phyloP scores from a whole-genome alignment of 2,888 invertebrate species.

The Ichneumoninae sp. region DNA sequence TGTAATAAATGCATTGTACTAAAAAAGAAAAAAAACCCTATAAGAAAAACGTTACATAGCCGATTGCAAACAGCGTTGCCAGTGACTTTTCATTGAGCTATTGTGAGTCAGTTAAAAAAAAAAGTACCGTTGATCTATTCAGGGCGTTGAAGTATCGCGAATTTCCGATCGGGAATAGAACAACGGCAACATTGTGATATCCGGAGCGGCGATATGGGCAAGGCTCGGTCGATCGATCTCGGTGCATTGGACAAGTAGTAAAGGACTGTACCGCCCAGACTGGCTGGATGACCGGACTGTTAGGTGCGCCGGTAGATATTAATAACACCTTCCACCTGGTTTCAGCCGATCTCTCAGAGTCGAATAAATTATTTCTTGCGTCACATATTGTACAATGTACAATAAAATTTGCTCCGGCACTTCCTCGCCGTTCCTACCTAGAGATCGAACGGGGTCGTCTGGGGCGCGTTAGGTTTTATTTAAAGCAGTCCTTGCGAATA shows the following conservation, averaged over 20 bases:
- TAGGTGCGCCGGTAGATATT: constrained; percentile 30
- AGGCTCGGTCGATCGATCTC: constrained; percentile 4
- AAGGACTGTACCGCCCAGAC: not conserved
- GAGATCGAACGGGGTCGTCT: not conserved
- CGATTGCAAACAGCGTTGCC: not conserved
- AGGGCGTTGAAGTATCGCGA: not conserved
- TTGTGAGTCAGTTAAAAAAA: not conserved
- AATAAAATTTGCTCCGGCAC: constrained; percentile 1
- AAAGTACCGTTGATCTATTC: not conserved
- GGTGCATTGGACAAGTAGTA: not conserved
- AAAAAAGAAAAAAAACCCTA: too few species aligned
- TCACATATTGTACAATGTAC: not conserved
- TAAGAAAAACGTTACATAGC: not conserved
- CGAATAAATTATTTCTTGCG: constrained; percentile 2
- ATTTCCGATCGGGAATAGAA: not conserved
- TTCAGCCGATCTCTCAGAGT: not conserved
- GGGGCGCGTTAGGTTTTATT: not conserved
- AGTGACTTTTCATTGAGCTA: not conserved
- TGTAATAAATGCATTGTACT: not conserved
- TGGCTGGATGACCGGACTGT: not conserved
- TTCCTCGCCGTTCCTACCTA: not conserved
- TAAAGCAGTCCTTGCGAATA: too few species aligned
- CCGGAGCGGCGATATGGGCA: not conserved
- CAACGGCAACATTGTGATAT: not conserved
- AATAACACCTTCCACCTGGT: constrained; percentile 10